Conservation (phyloP, 2,113 vertebrate species). For the human region GRCh38 chr4:67515501-67516000, state of each 20-base stretch:
- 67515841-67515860: background rate
- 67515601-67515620: background rate
- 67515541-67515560: background rate
- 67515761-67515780: background rate
- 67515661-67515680: background rate
- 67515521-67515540: background rate
- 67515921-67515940: background rate
- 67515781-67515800: background rate
- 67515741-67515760: background rate
- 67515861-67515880: background rate
- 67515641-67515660: background rate
- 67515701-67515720: slow-evolving; percentile 7
- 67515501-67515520: background rate
- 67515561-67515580: background rate
- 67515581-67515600: background rate
- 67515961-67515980: background rate
- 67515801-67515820: background rate
- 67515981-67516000: background rate
- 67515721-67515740: background rate
- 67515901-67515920: background rate
- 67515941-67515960: background rate
- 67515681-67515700: background rate
- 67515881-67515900: background rate
- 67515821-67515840: background rate
- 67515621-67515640: no score